phyloP scores from a whole-genome alignment of 1,140 invertebrate species.

The Homalodisca vitripennis region DNA sequence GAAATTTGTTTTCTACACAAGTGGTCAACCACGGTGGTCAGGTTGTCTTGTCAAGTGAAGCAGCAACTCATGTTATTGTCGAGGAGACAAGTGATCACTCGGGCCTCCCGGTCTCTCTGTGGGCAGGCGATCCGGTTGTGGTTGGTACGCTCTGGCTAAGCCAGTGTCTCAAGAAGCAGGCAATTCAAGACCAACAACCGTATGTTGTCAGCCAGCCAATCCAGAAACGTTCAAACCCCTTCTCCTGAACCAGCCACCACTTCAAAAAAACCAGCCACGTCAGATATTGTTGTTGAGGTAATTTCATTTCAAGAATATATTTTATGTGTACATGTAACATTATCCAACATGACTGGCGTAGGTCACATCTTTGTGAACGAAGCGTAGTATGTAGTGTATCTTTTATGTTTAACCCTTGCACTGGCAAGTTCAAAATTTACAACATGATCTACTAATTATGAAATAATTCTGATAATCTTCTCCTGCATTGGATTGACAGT shows the following conservation, averaged over 20 bases:
- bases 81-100: constrained; percentile 19
- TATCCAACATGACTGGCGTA: background rate
- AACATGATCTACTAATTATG: no score
- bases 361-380: background rate
- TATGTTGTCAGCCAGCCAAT: background rate
- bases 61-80: constrained; percentile 24
- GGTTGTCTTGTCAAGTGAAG: background rate
- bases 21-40: constrained; percentile 15
- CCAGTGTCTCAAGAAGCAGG: constrained; percentile 27
- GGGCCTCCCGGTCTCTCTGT: background rate
- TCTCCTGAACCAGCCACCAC: background rate
- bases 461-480: no score
- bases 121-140: background rate
- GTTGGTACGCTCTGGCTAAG: constrained; percentile 26
- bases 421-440: no score
- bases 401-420: background rate
- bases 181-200: background rate
- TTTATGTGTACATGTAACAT: background rate
- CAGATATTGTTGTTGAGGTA: background rate
- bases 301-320: background rate
- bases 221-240: background rate
- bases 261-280: background rate
- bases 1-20: constrained; percentile 20
- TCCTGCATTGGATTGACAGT: no score
- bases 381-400: background rate